Percentiles rank a stretch among this genome's conserved stretches.
Conservation (phyloP, 2,888 invertebrate genomes). For the Masnerella sp. region DNA sequence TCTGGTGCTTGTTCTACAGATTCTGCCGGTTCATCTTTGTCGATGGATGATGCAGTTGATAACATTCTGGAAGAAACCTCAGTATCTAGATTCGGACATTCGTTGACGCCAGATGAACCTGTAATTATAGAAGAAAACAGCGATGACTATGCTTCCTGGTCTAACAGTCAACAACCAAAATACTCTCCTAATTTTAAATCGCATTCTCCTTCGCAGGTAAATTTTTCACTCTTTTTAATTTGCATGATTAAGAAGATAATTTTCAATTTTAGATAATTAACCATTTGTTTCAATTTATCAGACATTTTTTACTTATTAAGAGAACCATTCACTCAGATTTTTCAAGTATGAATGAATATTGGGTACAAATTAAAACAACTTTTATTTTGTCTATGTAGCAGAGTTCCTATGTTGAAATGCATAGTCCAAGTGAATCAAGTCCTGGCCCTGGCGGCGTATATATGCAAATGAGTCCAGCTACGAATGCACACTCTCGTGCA, state of each 20-base stretch:
- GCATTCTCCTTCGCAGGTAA: conserved; percentile 78
- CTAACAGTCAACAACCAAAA: conserved; percentile 70
- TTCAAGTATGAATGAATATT: too few relatives aligned
- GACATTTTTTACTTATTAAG: too few relatives aligned
- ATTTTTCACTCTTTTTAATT: neutral
- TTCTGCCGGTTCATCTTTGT: conserved; percentile 84
- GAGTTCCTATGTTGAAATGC: conserved; percentile 79
- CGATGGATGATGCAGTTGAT: conserved; percentile 81
- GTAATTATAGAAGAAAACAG: conserved; percentile 83
- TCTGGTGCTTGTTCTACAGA: conserved; percentile 82
- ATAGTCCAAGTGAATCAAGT: conserved; percentile 79
- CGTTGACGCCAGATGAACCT: conserved; percentile 82
- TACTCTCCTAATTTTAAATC: conserved; percentile 77
- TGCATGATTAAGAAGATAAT: too few relatives aligned
- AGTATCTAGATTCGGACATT: conserved; percentile 78
- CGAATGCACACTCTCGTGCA: conserved; percentile 78
- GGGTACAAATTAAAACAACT: too few relatives aligned
- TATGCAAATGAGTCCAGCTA: conserved; percentile 80
- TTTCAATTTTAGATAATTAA: too few relatives aligned
- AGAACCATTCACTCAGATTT: too few relatives aligned
- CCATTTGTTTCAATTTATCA: too few relatives aligned
- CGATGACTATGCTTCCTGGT: conserved; percentile 79
- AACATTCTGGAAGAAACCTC: conserved; percentile 71
- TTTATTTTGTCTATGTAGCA: conserved; percentile 66
- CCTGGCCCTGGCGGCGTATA: conserved; percentile 78